Evolutionary conservation across 2,113 vertebrate genomes (phyloP).

Genomic region (Martes martes): DNA sequence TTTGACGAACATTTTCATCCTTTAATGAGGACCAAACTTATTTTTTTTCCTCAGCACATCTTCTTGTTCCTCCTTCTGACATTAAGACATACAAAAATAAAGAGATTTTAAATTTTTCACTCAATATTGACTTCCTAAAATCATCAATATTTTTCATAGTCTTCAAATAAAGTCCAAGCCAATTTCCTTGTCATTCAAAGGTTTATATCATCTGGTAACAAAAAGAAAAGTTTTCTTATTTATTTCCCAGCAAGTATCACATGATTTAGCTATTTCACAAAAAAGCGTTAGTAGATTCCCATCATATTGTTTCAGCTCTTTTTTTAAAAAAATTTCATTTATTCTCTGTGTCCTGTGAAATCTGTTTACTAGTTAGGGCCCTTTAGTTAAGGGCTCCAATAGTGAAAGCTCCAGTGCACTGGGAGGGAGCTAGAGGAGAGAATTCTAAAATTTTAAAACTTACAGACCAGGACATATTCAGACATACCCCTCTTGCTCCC

Average conservation of each 20-base stretch:
- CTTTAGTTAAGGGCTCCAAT: not conserved
- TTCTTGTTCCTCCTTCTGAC: not conserved
- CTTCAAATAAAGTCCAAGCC: not conserved
- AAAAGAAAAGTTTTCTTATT: not conserved
- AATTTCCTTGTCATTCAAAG: not conserved
- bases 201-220: not conserved
- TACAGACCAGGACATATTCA: not conserved
- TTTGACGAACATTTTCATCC: not conserved
- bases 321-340: not conserved
- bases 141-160: not conserved
- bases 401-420: not conserved
- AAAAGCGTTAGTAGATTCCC: not conserved
- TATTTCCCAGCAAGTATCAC: not conserved
- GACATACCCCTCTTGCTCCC: not conserved
- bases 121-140: not conserved
- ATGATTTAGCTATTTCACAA: not conserved
- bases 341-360: not conserved
- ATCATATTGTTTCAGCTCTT: not conserved
- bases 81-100: not conserved
- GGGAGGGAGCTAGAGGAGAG: not conserved
- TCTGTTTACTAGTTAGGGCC: not conserved
- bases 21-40: not conserved
- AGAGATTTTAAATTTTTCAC: not conserved
- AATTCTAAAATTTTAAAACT: not conserved
- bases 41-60: not conserved